Percentiles rank a stretch among this genome's conserved stretches.
Conservation (phyloP, 2,888 invertebrate species). For the Rotaria macrura region DNA sequence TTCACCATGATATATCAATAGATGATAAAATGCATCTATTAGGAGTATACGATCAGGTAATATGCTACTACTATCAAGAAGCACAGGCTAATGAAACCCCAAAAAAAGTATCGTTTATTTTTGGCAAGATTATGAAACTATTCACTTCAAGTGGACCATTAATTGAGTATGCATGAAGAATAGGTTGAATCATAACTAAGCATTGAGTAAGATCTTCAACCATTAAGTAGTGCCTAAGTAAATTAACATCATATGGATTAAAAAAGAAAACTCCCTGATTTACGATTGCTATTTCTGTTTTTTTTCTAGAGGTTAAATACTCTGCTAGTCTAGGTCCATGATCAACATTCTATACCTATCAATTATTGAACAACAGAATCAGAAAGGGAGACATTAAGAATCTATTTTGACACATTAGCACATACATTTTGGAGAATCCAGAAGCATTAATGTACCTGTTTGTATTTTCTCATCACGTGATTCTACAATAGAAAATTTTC, state of each 20-base stretch:
- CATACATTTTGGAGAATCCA: too few species aligned
- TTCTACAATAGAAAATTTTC: too few species aligned
- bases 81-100: conserved; percentile 63
- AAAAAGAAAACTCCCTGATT: neutral
- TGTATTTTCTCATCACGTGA: too few species aligned
- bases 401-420: too few species aligned
- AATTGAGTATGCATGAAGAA: conserved; percentile 94
- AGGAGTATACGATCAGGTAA: conserved; percentile 89
- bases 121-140: too few species aligned
- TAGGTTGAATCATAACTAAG: conserved; percentile 97
- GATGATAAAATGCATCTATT: conserved; percentile 99
- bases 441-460: too few species aligned
- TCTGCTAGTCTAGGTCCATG: too few species aligned
- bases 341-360: too few species aligned
- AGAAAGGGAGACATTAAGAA: too few species aligned
- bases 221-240: conserved; percentile 78
- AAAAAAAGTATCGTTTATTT: neutral
- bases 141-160: conserved; percentile 57
- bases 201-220: conserved; percentile 92
- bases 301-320: too few species aligned
- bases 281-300: neutral
- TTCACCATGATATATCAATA: conserved; percentile 97
- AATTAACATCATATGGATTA: too few species aligned
- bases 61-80: conserved; percentile 91
- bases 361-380: too few species aligned